These are phyloP conservation scores for Alces alces DNA, from an alignment of 2,113 vertebrate species.

Conservation along the genomic window DNA sequence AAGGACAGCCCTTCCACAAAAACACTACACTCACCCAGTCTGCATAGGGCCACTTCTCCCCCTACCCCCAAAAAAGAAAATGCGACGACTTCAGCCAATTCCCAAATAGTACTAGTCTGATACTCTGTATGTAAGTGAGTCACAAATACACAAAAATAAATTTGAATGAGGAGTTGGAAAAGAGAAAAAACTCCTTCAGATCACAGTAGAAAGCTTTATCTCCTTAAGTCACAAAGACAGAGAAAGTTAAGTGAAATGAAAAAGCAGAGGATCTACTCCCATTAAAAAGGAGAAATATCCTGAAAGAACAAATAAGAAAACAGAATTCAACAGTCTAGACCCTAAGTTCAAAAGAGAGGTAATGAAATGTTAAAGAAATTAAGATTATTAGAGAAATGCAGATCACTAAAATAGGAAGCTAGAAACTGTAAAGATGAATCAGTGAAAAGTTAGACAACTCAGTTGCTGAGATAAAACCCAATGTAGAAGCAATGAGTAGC, in stretches of 20 bases:
- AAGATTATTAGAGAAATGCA: not conserved
- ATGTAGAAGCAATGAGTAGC: not conserved
- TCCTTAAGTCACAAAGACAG: not conserved
- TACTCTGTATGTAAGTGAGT: not conserved
- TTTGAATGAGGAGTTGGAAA: not conserved
- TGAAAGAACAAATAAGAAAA: not conserved
- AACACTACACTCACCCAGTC: not conserved
- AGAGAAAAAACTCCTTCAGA: not conserved
- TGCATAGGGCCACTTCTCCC: not conserved
- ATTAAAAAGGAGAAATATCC: not conserved
- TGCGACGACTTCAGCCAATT: not conserved
- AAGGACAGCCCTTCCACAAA: not conserved
- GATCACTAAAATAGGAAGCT: not conserved
- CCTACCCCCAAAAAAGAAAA: rapidly evolving
- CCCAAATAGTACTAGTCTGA: not conserved
- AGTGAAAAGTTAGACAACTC: not conserved
- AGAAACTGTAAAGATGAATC: not conserved
- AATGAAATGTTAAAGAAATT: not conserved
- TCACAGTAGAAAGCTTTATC: not conserved
- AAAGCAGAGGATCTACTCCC: not conserved
- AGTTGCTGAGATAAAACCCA: not conserved
- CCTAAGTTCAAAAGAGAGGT: not conserved
- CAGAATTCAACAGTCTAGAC: not conserved
- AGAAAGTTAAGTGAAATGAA: not conserved
- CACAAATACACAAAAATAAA: not conserved